These are phyloP conservation scores for Heliothis virescens DNA, from an alignment of 1,140 invertebrate genomes.

Conservation along the genomic window DNA sequence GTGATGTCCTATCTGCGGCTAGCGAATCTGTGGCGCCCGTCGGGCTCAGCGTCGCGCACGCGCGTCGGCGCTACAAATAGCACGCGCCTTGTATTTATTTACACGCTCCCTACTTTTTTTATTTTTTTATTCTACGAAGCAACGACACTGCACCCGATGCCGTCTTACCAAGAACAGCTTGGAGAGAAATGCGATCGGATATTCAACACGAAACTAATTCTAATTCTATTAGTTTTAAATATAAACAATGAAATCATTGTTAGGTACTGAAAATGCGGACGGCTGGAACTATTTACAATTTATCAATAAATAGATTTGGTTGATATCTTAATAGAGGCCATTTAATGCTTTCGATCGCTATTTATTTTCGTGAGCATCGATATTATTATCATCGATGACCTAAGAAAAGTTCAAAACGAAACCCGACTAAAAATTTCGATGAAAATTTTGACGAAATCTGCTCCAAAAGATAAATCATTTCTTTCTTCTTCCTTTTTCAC, in stretches of 20 bases:
- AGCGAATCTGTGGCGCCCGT: constrained; percentile 42
- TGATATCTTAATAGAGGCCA: constrained; percentile 15
- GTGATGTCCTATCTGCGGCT: constrained; percentile 49
- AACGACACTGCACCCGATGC: constrained; percentile 28
- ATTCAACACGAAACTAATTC: constrained; percentile 15
- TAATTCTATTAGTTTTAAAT: constrained; percentile 17
- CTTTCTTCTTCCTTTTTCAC: no score
- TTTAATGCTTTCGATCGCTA: constrained; percentile 6
- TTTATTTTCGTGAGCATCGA: neutral
- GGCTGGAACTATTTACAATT: constrained; percentile 2
- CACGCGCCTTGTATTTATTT: constrained; percentile 73
- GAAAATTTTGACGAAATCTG: no score
- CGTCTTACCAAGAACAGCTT: constrained; percentile 8
- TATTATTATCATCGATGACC: neutral
- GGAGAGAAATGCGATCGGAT: neutral
- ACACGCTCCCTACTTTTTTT: constrained; percentile 70
- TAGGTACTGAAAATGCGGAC: constrained; percentile 11
- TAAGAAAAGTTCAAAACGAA: neutral
- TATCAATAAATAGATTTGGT: constrained; percentile 13
- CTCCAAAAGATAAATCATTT: no score
- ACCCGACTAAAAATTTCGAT: no score
- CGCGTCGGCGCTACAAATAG: constrained; percentile 72
- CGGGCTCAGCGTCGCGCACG: constrained; percentile 63
- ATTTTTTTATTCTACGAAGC: constrained; percentile 55
- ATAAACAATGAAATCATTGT: constrained; percentile 43